Base-by-base conservation (phyloP, 2,113 vertebrate genomes). In the Miniopterus natalensis region DNA sequence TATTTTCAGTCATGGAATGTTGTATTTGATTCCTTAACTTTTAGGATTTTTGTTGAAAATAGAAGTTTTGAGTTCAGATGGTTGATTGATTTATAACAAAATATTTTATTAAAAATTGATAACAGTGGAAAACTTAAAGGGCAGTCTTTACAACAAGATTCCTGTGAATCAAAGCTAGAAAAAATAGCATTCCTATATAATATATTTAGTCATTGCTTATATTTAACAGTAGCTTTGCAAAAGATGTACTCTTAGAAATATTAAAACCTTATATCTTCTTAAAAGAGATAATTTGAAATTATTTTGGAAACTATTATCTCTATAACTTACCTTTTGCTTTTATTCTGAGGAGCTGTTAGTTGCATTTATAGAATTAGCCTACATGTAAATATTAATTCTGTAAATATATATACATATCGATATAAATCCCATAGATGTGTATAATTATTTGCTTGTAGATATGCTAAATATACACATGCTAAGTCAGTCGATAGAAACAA, bases 181-280 rank as follows among this genome's bases (percentile, higher is more conserved):
- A 86, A 68, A 71, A 77, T 49, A 73, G 23, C 21, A 51, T 57
- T 84, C n/a, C 27, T 55, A 27, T 71, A 1, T 74, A 7, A 51
- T 85, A 49, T 86, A 20, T 90, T 70, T 84, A 65, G 40, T 74
- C 18, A 79, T 74, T 66, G 18, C 92, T 79, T 79, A 78, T 49
- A 25, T 71, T 94, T 66, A 86, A 36, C 15, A 84, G 40, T 57
- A 47, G 1, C 79, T 85, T 87, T 70, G n/a, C 18, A 92, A 55
- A 92, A 84, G 53, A 45, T 81, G 83, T 92, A 21, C 47, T 85
- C 29, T 70, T 81, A 53, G 20, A 10, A 84, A 80, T 84, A 59
- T 42, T 78, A 42, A 81, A 94, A 70, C 13, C n/a, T 81, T 94
- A 73, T 90, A 6, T 57, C 53, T 86, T 94, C 40, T 89, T 74